phyloP scores from a whole-genome alignment of 1,140 invertebrate species.

The Hycleus phaleratus region DNA sequence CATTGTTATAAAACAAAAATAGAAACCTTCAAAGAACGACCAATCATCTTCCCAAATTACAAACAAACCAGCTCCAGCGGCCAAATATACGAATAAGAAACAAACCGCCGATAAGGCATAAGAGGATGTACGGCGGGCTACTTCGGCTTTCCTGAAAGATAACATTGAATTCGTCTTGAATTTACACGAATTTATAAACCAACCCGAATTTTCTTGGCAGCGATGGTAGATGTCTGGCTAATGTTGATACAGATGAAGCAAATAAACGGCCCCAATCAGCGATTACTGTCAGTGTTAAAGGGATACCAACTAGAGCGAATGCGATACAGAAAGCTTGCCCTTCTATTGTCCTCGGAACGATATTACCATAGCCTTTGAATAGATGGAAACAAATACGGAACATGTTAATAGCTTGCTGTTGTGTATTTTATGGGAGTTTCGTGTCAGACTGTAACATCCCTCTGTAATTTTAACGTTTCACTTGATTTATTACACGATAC shows the following conservation, averaged over 20 bases:
- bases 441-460: too few relatives aligned
- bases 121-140: constrained; percentile 41
- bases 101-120: constrained; percentile 63
- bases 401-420: too few relatives aligned
- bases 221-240: constrained; percentile 51
- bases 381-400: constrained; percentile 7
- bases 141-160: constrained; percentile 20
- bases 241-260: constrained; percentile 67
- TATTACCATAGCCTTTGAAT: constrained; percentile 84
- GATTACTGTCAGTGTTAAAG: constrained; percentile 85
- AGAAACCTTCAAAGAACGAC: constrained; percentile 88
- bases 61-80: constrained; percentile 65
- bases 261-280: constrained; percentile 85
- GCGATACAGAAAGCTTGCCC: constrained; percentile 86
- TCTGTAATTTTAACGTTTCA: too few relatives aligned
- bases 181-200: not conserved
- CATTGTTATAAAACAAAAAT: constrained; percentile 93
- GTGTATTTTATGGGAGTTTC: too few relatives aligned
- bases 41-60: constrained; percentile 75
- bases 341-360: constrained; percentile 77
- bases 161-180: not conserved
- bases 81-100: constrained; percentile 68
- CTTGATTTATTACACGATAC: too few relatives aligned
- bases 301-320: constrained; percentile 89
- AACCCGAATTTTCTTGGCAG: constrained; percentile 33